Percentiles rank a stretch among this genome's conserved stretches.
phyloP scores from a whole-genome alignment of 2,888 invertebrate species.

The Callinectes sapidus region DNA sequence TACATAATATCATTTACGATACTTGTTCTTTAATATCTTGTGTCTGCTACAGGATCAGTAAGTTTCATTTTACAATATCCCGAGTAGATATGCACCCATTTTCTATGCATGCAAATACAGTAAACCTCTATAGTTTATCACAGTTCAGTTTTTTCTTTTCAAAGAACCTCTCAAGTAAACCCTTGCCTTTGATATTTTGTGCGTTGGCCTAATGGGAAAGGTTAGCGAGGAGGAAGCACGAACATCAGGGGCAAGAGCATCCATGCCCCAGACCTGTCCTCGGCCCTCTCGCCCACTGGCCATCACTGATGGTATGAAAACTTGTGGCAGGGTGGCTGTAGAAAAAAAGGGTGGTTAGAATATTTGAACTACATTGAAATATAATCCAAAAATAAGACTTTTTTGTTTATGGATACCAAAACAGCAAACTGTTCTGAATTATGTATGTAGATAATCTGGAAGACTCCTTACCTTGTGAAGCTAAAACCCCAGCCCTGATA shows the following conservation, averaged over 20 bases:
- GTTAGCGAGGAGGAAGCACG: constrained; percentile 76
- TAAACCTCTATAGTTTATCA: too few relatives aligned
- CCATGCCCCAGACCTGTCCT: constrained; percentile 76
- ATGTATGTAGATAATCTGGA: neutral
- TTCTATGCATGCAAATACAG: too few relatives aligned
- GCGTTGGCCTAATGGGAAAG: constrained; percentile 77
- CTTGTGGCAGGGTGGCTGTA: constrained; percentile 78
- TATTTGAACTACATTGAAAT: neutral
- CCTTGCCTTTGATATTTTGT: constrained; percentile 75
- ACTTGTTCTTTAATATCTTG: too few relatives aligned
- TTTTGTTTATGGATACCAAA: neutral
- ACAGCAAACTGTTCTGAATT: neutral
- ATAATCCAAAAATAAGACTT: neutral
- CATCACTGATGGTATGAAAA: constrained; percentile 79
- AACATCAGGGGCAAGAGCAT: constrained; percentile 77
- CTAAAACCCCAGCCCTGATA: constrained; percentile 79
- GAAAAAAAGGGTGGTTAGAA: neutral
- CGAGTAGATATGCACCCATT: too few relatives aligned
- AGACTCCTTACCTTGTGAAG: constrained; percentile 76
- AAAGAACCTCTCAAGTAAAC: neutral
- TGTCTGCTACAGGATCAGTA: too few relatives aligned
- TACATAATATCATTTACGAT: too few relatives aligned
- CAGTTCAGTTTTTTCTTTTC: too few relatives aligned
- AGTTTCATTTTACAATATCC: too few relatives aligned
- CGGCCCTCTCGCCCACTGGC: constrained; percentile 76